These are phyloP conservation scores for Platyrinchus mystaceus DNA, from an alignment of 2,797 vertebrate species.

Conservation along the genomic window DNA sequence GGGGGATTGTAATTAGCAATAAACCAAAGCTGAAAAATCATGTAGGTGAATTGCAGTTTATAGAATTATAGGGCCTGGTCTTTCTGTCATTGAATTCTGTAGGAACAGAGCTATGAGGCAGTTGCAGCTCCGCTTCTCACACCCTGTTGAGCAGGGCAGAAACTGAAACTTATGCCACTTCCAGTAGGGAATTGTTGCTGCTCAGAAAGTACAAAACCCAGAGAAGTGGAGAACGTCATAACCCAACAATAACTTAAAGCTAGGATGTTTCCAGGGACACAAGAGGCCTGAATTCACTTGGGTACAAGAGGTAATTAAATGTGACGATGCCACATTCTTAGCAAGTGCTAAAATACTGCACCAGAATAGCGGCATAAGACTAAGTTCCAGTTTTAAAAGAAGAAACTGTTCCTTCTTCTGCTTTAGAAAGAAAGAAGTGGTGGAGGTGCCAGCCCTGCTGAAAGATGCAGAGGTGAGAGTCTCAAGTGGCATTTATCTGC, in stretches of 20 bases:
- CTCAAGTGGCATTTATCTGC: neutral
- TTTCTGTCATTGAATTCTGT: neutral
- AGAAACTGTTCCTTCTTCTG: neutral
- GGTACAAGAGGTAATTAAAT: neutral
- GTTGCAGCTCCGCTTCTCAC: neutral
- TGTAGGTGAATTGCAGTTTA: constrained; percentile 29
- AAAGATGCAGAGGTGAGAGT: neutral
- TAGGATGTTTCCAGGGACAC: neutral
- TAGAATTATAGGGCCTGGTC: constrained; percentile 11
- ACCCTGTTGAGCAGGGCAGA: neutral
- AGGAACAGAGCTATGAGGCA: neutral
- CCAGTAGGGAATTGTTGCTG: neutral
- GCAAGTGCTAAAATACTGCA: neutral
- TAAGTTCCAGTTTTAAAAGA: neutral
- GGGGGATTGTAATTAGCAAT: neutral
- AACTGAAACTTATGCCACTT: neutral
- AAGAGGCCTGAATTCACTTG: neutral
- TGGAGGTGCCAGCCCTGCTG: neutral
- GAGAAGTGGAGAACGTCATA: neutral
- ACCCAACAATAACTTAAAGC: neutral
- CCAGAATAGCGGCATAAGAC: neutral
- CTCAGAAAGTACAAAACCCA: neutral
- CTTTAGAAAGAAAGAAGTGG: neutral
- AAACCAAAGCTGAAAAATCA: neutral
- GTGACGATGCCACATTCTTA: neutral